Percentiles rank a stretch among this genome's conserved stretches.
Evolutionary conservation across 2,113 vertebrate genomes (phyloP).

Genomic region (Melozone crissalis): DNA sequence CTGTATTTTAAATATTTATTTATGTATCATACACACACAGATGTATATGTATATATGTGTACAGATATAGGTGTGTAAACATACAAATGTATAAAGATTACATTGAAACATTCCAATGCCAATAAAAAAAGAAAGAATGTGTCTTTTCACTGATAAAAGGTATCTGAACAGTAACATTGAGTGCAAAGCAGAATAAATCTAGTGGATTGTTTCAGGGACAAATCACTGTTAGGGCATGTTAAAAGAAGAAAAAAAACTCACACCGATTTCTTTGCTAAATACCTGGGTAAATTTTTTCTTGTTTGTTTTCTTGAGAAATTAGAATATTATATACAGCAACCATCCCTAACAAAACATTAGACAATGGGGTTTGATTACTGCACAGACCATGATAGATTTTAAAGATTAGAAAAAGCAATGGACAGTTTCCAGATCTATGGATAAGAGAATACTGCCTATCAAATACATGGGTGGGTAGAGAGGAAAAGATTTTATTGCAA

Average conservation of each 20-base stretch:
- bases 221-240: background rate
- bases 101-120: background rate
- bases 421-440: background rate
- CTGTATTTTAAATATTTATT: background rate
- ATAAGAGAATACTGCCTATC: background rate
- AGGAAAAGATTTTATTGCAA: background rate
- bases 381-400: background rate
- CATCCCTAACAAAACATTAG: background rate
- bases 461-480: background rate
- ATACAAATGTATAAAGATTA: background rate
- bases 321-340: background rate
- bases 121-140: background rate
- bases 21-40: background rate
- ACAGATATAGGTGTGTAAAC: background rate
- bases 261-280: background rate
- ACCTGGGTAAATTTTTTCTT: background rate
- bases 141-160: background rate
- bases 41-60: no score
- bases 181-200: background rate
- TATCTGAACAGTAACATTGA: background rate
- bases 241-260: background rate
- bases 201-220: background rate
- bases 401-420: background rate
- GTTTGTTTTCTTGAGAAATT: background rate
- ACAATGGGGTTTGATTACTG: background rate